Conservation (phyloP, 2,888 invertebrate genomes). For the Drosophila hawaiiensis region DNA sequence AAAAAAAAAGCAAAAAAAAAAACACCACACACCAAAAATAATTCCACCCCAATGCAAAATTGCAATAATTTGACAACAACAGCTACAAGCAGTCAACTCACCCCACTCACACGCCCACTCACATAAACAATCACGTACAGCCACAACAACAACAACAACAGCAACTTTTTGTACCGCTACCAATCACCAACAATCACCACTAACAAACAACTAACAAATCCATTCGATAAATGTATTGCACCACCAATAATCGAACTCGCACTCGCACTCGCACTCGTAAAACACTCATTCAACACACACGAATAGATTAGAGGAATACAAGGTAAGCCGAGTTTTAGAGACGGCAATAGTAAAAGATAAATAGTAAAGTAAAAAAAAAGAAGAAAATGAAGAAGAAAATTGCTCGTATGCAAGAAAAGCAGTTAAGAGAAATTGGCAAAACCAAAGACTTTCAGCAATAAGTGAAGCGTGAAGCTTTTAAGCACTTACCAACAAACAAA, state of each 20-base stretch:
- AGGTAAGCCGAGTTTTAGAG: slow-evolving; percentile 2
- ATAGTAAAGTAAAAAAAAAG: too few relatives aligned
- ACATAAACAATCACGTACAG: slow-evolving; percentile 23
- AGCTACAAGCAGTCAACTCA: slow-evolving; percentile 39
- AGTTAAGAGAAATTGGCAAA: background rate
- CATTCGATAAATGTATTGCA: slow-evolving; percentile 27
- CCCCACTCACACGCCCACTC: slow-evolving; percentile 15
- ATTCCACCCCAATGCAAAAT: slow-evolving; percentile 24
- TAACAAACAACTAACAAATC: slow-evolving; percentile 4
- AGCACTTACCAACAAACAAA: background rate
- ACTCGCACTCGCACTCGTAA: background rate
- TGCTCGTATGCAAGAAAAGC: background rate
- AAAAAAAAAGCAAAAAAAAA: slow-evolving; percentile 11
- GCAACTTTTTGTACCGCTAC: slow-evolving; percentile 48
- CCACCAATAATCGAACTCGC: slow-evolving; percentile 7
- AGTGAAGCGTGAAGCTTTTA: background rate
- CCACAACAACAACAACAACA: slow-evolving; percentile 43
- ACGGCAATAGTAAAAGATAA: background rate
- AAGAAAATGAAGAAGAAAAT: background rate
- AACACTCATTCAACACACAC: background rate
- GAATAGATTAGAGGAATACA: background rate
- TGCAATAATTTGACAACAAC: slow-evolving; percentile 41
- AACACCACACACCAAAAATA: background rate
- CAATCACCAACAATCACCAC: slow-evolving; percentile 32
- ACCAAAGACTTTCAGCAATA: background rate